These are phyloP conservation scores for Cataglyphis albicans DNA, from an alignment of 2,888 invertebrate species.

Conservation along the genomic window DNA sequence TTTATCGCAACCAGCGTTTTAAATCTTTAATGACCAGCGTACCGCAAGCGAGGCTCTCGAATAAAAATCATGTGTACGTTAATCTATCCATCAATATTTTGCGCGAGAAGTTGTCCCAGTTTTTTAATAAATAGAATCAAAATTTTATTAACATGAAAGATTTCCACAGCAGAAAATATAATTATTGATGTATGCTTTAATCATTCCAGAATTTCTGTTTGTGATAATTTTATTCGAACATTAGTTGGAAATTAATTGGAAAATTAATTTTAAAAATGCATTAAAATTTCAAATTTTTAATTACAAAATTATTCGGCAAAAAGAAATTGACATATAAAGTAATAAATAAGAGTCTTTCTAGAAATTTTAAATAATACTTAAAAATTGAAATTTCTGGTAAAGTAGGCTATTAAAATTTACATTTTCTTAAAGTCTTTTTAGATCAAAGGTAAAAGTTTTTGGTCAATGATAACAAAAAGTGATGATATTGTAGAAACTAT, in stretches of 20 bases:
- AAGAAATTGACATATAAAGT: not conserved
- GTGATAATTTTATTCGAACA: not conserved
- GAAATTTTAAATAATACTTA: not conserved
- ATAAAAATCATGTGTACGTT: slow-evolving; percentile 19
- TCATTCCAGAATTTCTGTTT: not conserved
- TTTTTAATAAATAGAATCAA: not conserved
- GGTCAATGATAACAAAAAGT: slow-evolving; percentile 28
- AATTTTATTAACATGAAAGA: not conserved
- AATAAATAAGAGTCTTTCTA: not conserved
- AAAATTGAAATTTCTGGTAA: not conserved
- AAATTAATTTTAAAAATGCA: not conserved
- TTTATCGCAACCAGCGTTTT: slow-evolving; percentile 48
- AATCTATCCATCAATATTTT: slow-evolving; percentile 43
- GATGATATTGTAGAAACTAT: not conserved
- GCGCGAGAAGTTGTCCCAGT: not conserved
- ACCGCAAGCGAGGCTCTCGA: not conserved
- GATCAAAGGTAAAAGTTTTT: slow-evolving; percentile 20
- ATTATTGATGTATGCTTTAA: not conserved
- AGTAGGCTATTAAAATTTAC: slow-evolving; percentile 7
- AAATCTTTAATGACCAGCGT: slow-evolving; percentile 24
- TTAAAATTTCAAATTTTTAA: slow-evolving; percentile 1
- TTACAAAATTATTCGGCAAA: not conserved
- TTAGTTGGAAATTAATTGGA: no score
- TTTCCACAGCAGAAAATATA: not conserved
- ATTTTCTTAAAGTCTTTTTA: slow-evolving; percentile 1